phyloP scores from a whole-genome alignment of 2,888 invertebrate species.

The Apamea anceps region DNA sequence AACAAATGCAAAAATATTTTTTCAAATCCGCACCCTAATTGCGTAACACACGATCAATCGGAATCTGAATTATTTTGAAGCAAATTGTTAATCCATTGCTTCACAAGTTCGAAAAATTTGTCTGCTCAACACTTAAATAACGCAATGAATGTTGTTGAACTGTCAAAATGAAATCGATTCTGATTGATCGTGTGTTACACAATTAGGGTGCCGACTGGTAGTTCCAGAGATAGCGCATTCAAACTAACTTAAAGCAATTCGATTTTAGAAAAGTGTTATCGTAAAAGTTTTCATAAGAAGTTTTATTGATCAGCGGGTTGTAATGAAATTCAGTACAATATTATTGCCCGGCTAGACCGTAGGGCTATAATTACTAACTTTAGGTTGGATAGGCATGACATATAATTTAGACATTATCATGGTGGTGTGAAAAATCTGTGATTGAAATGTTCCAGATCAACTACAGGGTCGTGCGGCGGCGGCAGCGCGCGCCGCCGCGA shows the following conservation, averaged over 20 bases:
- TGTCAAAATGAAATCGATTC: too few relatives aligned
- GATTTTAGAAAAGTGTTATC: background rate
- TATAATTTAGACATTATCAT: background rate
- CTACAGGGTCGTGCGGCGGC: slow-evolving; percentile 81
- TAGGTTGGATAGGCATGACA: background rate
- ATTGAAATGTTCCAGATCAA: slow-evolving; percentile 68
- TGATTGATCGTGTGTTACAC: too few relatives aligned
- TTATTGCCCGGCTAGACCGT: background rate
- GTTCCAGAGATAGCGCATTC: too few relatives aligned
- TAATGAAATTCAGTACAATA: background rate
- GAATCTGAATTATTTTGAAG: too few relatives aligned
- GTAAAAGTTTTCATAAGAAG: background rate
- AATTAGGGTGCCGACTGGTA: too few relatives aligned
- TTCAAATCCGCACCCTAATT: too few relatives aligned
- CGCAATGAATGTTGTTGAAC: too few relatives aligned
- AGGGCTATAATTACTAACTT: background rate
- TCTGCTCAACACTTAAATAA: too few relatives aligned
- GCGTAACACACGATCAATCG: too few relatives aligned
- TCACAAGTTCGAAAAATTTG: too few relatives aligned
- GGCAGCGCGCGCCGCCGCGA: slow-evolving; percentile 95
- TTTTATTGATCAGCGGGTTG: background rate
- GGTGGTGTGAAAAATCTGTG: background rate
- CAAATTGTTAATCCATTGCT: too few relatives aligned
- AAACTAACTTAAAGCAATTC: background rate
- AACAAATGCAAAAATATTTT: too few relatives aligned